Base-by-base conservation (phyloP, 2,113 vertebrate genomes). In the Rhodinocichla rosea region DNA sequence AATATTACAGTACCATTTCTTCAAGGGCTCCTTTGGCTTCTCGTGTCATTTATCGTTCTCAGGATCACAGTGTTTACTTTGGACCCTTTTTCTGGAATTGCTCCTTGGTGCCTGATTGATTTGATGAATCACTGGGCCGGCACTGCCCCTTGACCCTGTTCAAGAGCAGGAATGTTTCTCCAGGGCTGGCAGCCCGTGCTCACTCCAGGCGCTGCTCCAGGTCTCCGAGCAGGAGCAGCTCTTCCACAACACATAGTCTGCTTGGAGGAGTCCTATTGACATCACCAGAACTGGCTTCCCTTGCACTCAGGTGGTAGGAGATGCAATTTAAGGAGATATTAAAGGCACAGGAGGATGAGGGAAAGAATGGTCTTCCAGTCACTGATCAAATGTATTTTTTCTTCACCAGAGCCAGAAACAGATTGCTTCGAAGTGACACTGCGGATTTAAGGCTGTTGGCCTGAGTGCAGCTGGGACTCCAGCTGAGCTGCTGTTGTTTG, bases 31-130 rank as follows among this genome's bases (percentile, higher is more conserved):
- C 10, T 85, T 91, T 59, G n/a, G 49, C 32, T 85, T 85, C 70
- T 85, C 53, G 42, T 95, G 71, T 74, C 67, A 77, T 93, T 88
- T 92, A 86, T 85, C 22, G 24, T 87, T 88, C 78, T 93, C 82
- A 83, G 33, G 77, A 81, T 75, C 68, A 47, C 1, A 50, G 33
- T 83, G 71, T 87, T 95, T 95, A 64, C 44, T 86, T 95, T 93
- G 87, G 94, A 88, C 15, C 3, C 8, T 77, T 94, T 80, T 70
- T 4, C 68, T 95, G 75, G 79, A 92, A 67, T 65, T 67, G 21
- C 13, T 96, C 11, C 63, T 92, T 39, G 9, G 33, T 92, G 44
- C 23, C 49, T 89, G 91, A 92, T 8, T 55, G 78, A 91, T 88
- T 52, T 83, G 75, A 77, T 81, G 67, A 93, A 70, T 90, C 77